Conservation (phyloP, 2,797 vertebrate genomes). For the Sebastes steindachneri region DNA sequence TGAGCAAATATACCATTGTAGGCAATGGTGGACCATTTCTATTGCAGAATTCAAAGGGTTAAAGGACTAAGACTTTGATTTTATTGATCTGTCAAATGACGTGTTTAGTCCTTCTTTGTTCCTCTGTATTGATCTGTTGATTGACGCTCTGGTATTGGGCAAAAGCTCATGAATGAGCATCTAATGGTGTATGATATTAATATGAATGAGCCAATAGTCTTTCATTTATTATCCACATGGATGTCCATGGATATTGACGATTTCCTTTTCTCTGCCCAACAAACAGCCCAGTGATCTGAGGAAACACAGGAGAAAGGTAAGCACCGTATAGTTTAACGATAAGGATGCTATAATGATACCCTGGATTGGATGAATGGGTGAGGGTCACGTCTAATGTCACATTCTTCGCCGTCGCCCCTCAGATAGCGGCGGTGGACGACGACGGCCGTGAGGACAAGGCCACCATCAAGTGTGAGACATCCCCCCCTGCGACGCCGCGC, state of each 20-base stretch:
- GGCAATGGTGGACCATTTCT: too few relatives aligned
- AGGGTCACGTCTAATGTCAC: background rate
- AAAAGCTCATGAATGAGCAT: background rate
- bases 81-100: slow-evolving; percentile 52
- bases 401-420: background rate
- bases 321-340: background rate
- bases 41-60: background rate
- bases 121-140: slow-evolving; percentile 7
- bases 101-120: slow-evolving; percentile 28
- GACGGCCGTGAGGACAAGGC: slow-evolving; percentile 98
- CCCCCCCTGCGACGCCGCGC: slow-evolving; percentile 94
- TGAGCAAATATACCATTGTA: too few relatives aligned
- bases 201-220: slow-evolving; percentile 1
- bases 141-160: background rate
- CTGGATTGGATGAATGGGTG: background rate
- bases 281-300: slow-evolving; percentile 96
- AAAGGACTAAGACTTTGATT: slow-evolving; percentile 28
- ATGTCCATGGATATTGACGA: background rate
- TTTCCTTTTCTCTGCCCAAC: slow-evolving; percentile 15
- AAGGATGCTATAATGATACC: background rate
- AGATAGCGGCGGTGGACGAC: slow-evolving; percentile 97
- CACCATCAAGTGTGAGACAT: slow-evolving; percentile 99
- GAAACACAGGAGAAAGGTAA: slow-evolving; percentile 99
- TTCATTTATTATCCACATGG: slow-evolving; percentile 2
- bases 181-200: slow-evolving; percentile 32